Conservation (phyloP, 2,797 vertebrate genomes). For the Distichodus sexfasciatus region DNA sequence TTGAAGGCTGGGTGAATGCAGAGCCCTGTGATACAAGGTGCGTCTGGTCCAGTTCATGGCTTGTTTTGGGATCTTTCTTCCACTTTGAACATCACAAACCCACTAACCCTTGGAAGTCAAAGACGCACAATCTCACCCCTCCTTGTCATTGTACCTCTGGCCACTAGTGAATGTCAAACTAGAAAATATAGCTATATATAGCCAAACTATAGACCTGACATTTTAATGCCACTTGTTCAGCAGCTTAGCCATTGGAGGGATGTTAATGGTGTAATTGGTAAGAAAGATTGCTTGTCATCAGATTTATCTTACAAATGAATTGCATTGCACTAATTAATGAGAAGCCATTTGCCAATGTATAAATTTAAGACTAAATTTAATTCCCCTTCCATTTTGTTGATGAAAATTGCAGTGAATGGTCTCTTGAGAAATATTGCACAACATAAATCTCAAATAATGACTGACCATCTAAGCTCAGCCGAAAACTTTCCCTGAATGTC, state of each 20-base stretch:
- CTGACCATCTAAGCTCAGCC: background rate
- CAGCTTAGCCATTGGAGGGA: background rate
- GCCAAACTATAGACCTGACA: too few relatives aligned
- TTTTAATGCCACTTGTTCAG: background rate
- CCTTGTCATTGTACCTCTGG: too few relatives aligned
- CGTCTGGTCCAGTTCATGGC: constrained; percentile 5
- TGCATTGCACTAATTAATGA: background rate
- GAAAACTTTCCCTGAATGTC: constrained; percentile 29
- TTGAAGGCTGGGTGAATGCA: constrained; percentile 20
- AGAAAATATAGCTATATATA: too few relatives aligned
- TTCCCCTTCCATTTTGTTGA: background rate
- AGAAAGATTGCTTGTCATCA: background rate
- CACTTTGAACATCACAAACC: background rate
- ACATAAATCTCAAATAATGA: background rate
- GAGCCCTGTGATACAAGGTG: constrained; percentile 12
- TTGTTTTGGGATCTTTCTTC: background rate
- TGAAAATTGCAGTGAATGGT: background rate
- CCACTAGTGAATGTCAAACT: too few relatives aligned
- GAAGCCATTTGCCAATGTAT: background rate
- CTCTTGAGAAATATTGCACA: background rate
- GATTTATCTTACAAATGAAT: background rate
- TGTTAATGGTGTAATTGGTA: background rate
- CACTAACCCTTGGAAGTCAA: background rate
- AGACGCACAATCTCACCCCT: background rate
- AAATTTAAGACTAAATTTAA: constrained; percentile 1